Conservation (phyloP, 2,797 vertebrate genomes). For the Sciurus carolinensis region DNA sequence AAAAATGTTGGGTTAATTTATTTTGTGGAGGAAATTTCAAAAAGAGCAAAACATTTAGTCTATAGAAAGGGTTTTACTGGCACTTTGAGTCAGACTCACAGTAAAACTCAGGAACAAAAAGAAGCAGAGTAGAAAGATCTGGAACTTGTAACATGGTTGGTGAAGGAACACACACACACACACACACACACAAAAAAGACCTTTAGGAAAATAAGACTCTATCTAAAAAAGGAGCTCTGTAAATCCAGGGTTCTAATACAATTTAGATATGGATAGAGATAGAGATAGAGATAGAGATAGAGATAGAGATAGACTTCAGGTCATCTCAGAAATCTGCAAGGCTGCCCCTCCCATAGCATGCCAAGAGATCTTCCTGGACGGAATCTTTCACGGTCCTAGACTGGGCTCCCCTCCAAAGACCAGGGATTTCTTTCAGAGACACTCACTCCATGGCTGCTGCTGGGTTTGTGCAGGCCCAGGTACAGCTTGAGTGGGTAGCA, state of each 20-base stretch:
- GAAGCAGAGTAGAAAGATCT: neutral
- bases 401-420: neutral
- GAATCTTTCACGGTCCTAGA: neutral
- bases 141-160: neutral
- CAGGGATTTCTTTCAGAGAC: neutral
- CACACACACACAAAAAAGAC: neutral
- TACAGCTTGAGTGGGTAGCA: neutral
- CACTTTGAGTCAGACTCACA: neutral
- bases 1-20: neutral
- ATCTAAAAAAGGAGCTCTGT: neutral
- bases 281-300: too few species aligned
- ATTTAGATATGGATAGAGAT: neutral
- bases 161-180: neutral
- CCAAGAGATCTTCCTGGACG: neutral
- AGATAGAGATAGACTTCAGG: neutral
- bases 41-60: neutral
- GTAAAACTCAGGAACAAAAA: neutral
- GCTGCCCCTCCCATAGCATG: neutral
- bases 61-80: neutral
- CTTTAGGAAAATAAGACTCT: slow-evolving; percentile 20
- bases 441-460: neutral
- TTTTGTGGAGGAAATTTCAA: neutral
- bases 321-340: neutral
- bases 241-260: neutral
- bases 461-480: neutral